Base-by-base conservation (phyloP, 2,113 vertebrate genomes). In the Poecile atricapillus region DNA sequence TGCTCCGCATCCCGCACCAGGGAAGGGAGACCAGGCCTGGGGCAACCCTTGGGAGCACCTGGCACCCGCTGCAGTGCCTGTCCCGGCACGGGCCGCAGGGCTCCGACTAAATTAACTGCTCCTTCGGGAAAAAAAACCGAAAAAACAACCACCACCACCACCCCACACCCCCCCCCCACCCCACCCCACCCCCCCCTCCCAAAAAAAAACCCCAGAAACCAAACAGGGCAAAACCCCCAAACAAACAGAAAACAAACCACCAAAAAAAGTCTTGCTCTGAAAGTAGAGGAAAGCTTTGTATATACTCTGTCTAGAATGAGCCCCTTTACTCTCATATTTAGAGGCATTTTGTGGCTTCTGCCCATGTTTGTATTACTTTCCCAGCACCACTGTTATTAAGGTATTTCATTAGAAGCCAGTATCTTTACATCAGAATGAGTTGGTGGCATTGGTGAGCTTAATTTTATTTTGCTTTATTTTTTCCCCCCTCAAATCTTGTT, bases 401-500 rank as follows among this genome's bases (percentile, higher is more conserved):
- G 3, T 77, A 30, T 55, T 91, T 70, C 9, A 5, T 83, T 83
- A 83, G 86, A 88, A 73, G 20, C 23, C 16, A 24, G 0, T 31
- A 12, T 58, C 24, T 83, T 5, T 77, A 4, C 37, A 31, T 74
- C 35, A 62, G 22, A 76, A 37, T 15, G 43, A 69, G 8, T 46
- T 94, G 67, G 35, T 85, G 44, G 17, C 3, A 8, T 11, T 59
- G 23, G 11, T 62, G 27, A 27, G 12, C n/a, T 76, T 89, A 65
- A 52, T 87, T 94, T 91, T 58, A 60, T 63, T 89, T 92, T 78
- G 17, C 21, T 76, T 91, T 82, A 5, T 59, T 71, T 69, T 55
- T 43, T 55, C 30, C 15, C 9, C 53, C 33, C 10, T 68, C 16
- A 16, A 47, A 74, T 70, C n/a, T 82, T 70, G 13, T n/a, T 77